A percentile compares a stretch with the other conserved stretches of the same genome.
Evolutionary conservation across 2,888 invertebrate species (phyloP).

Genomic region (Philhelius pedissequus): DNA sequence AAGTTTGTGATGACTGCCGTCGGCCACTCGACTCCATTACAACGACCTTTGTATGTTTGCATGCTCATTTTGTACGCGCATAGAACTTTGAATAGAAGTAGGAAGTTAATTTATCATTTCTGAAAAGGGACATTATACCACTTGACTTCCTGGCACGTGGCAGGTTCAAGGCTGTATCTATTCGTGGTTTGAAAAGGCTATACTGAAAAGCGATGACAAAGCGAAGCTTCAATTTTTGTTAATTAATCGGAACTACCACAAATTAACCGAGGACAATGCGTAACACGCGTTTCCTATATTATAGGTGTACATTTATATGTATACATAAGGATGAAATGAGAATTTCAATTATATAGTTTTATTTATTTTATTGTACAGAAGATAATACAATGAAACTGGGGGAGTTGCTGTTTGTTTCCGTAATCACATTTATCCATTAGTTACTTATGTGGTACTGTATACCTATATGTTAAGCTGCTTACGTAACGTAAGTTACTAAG

Average conservation of each 20-base stretch:
- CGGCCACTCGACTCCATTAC: conserved; percentile 40
- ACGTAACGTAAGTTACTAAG: too few relatives aligned
- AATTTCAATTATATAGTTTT: conserved; percentile 56
- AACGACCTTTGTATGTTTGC: conserved; percentile 64
- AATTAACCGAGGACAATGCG: conserved; percentile 66
- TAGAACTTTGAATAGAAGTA: conserved; percentile 40
- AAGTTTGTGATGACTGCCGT: background rate
- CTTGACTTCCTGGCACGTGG: conserved; percentile 68
- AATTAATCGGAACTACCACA: conserved; percentile 68
- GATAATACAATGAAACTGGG: background rate
- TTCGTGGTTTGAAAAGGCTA: background rate
- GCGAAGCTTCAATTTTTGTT: conserved; percentile 59
- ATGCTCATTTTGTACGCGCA: conserved; percentile 67
- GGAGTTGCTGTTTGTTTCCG: conserved; percentile 22
- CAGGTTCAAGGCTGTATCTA: background rate
- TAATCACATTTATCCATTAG: background rate
- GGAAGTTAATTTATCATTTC: conserved; percentile 66
- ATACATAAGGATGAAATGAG: conserved; percentile 17
- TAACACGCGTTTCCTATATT: conserved; percentile 28
- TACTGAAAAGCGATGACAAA: conserved; percentile 38
- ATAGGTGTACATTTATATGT: background rate
- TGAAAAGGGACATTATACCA: conserved; percentile 60
- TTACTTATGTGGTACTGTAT: too few relatives aligned
- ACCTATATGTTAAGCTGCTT: too few relatives aligned
- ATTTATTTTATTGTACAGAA: background rate